phyloP scores from a whole-genome alignment of 1,140 invertebrate species.

The Aphis craccivora region DNA sequence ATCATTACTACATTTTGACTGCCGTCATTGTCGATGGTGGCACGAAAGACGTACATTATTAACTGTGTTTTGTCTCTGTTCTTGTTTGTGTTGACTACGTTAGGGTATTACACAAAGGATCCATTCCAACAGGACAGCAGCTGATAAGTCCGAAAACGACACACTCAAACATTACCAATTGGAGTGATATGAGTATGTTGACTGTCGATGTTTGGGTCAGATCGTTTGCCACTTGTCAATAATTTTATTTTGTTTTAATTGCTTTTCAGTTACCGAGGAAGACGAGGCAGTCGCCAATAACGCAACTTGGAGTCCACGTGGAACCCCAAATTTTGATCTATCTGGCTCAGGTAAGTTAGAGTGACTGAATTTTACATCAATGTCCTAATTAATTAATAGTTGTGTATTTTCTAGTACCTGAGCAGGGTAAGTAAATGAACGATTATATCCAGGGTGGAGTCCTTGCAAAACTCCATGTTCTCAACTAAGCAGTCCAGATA shows the following conservation, averaged over 20 bases:
- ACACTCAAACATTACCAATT: constrained; percentile 33
- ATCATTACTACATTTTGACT: neutral
- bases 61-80: neutral
- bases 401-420: constrained; percentile 57
- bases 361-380: neutral
- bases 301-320: constrained; percentile 34
- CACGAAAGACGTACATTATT: neutral
- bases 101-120: constrained; percentile 49
- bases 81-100: neutral
- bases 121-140: constrained; percentile 35
- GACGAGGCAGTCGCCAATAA: constrained; percentile 31
- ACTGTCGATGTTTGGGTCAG: neutral
- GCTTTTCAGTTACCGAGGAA: constrained; percentile 43
- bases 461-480: constrained; percentile 45
- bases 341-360: constrained; percentile 43
- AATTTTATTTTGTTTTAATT: neutral
- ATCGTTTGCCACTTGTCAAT: neutral
- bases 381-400: constrained; percentile 46
- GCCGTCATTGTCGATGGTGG: neutral
- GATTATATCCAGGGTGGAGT: constrained; percentile 19
- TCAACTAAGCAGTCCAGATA: constrained; percentile 54
- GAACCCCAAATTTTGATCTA: constrained; percentile 52
- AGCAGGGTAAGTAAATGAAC: constrained; percentile 51
- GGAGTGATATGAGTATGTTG: constrained; percentile 49
- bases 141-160: constrained; percentile 49